Evolutionary conservation across 2,888 invertebrate genomes (phyloP).

Genomic region (Ligdia adustata): DNA sequence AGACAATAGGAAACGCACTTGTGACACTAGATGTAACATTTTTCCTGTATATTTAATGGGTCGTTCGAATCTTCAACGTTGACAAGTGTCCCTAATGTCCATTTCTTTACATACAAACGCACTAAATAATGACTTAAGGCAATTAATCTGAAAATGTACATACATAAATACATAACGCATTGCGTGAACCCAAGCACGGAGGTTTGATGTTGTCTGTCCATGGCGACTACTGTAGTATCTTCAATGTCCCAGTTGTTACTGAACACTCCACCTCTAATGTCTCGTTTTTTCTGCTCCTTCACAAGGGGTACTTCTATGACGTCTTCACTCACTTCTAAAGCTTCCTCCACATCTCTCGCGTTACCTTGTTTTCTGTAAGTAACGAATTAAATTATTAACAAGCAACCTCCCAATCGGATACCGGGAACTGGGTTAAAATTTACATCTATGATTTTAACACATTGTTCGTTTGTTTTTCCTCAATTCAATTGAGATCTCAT

Average conservation of each 20-base stretch:
- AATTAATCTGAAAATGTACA: background rate
- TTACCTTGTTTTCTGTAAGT: slow-evolving; percentile 63
- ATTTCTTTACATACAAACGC: no score
- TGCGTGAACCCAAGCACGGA: slow-evolving; percentile 65
- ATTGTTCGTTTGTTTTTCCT: no score
- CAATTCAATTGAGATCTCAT: no score
- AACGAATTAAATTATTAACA: background rate
- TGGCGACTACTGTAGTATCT: slow-evolving; percentile 29
- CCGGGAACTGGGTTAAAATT: no score
- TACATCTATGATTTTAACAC: no score
- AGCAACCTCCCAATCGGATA: background rate
- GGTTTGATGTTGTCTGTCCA: slow-evolving; percentile 43
- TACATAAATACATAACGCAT: slow-evolving; percentile 71
- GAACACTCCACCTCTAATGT: slow-evolving; percentile 57
- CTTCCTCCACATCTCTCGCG: slow-evolving; percentile 65
- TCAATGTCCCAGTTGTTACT: slow-evolving; percentile 64
- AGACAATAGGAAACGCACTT: no score
- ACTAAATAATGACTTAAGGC: no score
- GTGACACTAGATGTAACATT: no score
- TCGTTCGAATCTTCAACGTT: no score
- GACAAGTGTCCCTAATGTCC: no score
- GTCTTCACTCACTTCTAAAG: slow-evolving; percentile 66
- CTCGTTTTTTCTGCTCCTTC: slow-evolving; percentile 42
- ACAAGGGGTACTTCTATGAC: slow-evolving; percentile 33
- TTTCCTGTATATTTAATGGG: no score